Evolutionary conservation across 2,888 invertebrate species (phyloP).

Genomic region (Lysandra bellargus): DNA sequence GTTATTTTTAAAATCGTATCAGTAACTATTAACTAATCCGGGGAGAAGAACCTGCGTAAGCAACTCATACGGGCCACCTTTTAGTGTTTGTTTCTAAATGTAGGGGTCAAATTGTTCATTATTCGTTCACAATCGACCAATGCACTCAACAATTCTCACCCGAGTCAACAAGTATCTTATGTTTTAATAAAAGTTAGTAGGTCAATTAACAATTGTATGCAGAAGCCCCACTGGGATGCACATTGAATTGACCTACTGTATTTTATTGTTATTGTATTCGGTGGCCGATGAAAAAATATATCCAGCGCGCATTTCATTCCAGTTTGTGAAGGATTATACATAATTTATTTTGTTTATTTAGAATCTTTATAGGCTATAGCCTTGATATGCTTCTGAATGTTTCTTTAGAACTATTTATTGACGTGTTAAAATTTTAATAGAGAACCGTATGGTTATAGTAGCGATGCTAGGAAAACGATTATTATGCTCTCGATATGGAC

Average conservation of each 20-base stretch:
- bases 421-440: background rate
- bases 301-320: background rate
- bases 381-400: background rate
- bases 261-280: background rate
- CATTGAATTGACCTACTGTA: slow-evolving; percentile 4
- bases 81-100: background rate
- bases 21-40: too few relatives aligned
- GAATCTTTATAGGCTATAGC: background rate
- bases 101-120: background rate
- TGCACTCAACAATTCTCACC: background rate
- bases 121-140: background rate
- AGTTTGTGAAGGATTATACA: background rate
- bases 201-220: slow-evolving; percentile 17
- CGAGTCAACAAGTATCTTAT: background rate
- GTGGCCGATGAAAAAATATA: background rate
- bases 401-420: slow-evolving; percentile 3
- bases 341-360: background rate
- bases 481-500: slow-evolving; percentile 25
- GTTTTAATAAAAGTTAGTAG: slow-evolving; percentile 10
- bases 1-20: too few relatives aligned
- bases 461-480: background rate
- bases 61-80: too few relatives aligned
- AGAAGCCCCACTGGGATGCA: slow-evolving; percentile 17
- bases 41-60: too few relatives aligned
- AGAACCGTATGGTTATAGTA: background rate